Conservation (phyloP, 2,888 invertebrate species). For the Aricia artaxerxes region DNA sequence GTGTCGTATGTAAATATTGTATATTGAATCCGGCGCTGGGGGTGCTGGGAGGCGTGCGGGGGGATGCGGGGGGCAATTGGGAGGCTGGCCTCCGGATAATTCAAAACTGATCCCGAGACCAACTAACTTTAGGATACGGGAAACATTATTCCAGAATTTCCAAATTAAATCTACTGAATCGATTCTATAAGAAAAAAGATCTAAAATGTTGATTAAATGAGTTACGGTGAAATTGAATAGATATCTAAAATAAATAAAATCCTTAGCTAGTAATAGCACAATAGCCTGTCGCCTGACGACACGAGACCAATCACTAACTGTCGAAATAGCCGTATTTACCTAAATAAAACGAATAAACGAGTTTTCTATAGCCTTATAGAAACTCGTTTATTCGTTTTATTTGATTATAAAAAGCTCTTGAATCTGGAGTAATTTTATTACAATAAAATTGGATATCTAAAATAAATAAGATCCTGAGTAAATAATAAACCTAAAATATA, state of each 20-base stretch:
- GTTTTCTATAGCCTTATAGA: too few relatives aligned
- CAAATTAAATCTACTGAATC: not conserved
- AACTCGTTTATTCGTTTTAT: not conserved
- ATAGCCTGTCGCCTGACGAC: not conserved
- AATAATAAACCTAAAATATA: not conserved
- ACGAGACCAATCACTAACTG: too few relatives aligned
- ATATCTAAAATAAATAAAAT: not conserved
- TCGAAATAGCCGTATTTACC: too few relatives aligned
- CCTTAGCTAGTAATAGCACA: not conserved
- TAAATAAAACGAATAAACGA: too few relatives aligned
- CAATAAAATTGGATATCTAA: not conserved
- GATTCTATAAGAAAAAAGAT: not conserved
- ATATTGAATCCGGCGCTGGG: not conserved
- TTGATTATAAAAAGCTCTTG: not conserved
- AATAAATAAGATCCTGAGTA: constrained; percentile 1
- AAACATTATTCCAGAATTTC: constrained; percentile 10
- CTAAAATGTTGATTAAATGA: not conserved
- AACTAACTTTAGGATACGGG: not conserved
- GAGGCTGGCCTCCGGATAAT: not conserved
- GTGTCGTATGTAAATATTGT: constrained; percentile 20
- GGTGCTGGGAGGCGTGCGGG: not conserved
- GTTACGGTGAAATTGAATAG: not conserved
- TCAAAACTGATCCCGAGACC: constrained; percentile 23
- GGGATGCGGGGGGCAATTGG: not conserved
- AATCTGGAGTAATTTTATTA: not conserved